Percentiles rank a stretch among this genome's conserved stretches.
Evolutionary conservation across 1,140 invertebrate genomes (phyloP).

Genomic region (Probaryconus sp.): DNA sequence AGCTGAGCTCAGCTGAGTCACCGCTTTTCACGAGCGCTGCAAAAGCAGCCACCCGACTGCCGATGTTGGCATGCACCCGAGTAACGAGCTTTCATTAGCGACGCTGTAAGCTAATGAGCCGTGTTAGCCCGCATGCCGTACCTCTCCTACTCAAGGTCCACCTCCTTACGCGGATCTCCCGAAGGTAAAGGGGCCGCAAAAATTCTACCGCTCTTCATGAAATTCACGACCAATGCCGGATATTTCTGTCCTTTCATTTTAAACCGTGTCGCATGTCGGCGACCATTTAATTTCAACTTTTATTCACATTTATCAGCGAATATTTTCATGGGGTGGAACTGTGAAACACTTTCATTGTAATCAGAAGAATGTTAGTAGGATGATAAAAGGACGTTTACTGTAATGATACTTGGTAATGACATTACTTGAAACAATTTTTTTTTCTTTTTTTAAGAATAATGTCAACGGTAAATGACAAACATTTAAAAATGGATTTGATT

Average conservation of each 20-base stretch:
- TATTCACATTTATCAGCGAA: too few relatives aligned
- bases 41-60: conserved; percentile 58
- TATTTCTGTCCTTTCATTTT: too few relatives aligned
- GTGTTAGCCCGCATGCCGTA: conserved; percentile 67
- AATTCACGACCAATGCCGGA: conserved; percentile 10
- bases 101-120: conserved; percentile 78
- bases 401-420: too few relatives aligned
- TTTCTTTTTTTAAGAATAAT: too few relatives aligned
- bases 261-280: too few relatives aligned
- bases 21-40: conserved; percentile 46
- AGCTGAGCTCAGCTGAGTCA: conserved; percentile 73
- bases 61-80: conserved; percentile 68
- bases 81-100: conserved; percentile 78
- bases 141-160: conserved; percentile 51
- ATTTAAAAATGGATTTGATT: too few relatives aligned
- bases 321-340: too few relatives aligned
- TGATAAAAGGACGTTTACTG: too few relatives aligned
- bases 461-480: too few relatives aligned
- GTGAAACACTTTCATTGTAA: too few relatives aligned
- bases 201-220: conserved; percentile 52
- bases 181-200: conserved; percentile 37
- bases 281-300: background rate
- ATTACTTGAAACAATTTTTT: too few relatives aligned
- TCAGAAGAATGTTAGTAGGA: too few relatives aligned
- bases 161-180: conserved; percentile 43